Evolutionary conservation across 1,140 invertebrate genomes (phyloP), one percentile per base, ranked within the genome.

Genomic region (Telenomus remus): DNA sequence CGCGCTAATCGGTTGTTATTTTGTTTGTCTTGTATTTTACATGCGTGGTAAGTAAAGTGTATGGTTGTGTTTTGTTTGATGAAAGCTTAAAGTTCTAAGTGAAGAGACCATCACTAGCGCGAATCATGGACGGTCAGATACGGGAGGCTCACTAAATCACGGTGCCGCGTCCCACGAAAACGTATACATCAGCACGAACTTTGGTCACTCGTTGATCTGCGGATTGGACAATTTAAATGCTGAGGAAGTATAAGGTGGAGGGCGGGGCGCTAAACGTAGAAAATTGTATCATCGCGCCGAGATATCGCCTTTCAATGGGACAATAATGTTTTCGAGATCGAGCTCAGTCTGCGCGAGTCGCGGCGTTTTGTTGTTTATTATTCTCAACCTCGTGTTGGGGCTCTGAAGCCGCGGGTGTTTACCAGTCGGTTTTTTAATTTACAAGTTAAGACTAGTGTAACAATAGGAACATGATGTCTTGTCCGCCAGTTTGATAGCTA

Each of bases 381-480:
- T 44, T 44, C 43, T 65, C 57, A 53, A 47, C 42, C 48, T 61
- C 76, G 12, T 27, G 19, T 27, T 27, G 19, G 19, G 19, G 19
- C 19, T 27, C 19, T 27, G 19, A 27, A 27, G 2, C 19, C 19
- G 19, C 37, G 53, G 19, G 11, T 37, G 57, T 47, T n/a, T n/a
- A 69, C 74, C 68, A 70, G 68, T 71, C 74, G 64, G 48, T 61
- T 71, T n/a, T n/a, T 66, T 78, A 79, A 68, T 81, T 84, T 81
- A 84, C 80, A 79, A 79, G 56, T 86, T 87, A 86, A 85, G 86
- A 88, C 86, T 88, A 88, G 86, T 85, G 83, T 85, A 82, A 85
- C 82, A 87, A 86, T 85, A 88, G 86, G 86, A 86, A 88, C 86
- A 87, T 87, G 82, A 69, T 83, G 79, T 85, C 84, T 83, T 82